Conservation (phyloP, 2,888 invertebrate species). For the Drosophila acutilabella region DNA sequence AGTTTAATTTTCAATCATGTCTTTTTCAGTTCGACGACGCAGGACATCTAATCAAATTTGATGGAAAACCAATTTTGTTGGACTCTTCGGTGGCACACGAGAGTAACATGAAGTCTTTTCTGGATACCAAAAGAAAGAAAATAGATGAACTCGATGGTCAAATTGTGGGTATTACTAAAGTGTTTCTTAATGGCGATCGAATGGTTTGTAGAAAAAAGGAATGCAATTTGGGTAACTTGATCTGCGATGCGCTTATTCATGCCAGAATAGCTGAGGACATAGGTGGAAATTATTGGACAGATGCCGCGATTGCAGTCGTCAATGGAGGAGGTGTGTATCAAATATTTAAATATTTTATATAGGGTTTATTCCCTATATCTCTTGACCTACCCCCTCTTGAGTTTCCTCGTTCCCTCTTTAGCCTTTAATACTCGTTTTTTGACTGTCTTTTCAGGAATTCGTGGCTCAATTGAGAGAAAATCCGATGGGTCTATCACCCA, state of each 20-base stretch:
- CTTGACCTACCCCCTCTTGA: too few relatives aligned
- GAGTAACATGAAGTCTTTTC: constrained; percentile 86
- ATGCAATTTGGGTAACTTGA: constrained; percentile 93
- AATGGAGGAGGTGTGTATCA: constrained; percentile 90
- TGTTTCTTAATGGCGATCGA: constrained; percentile 88
- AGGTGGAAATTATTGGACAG: constrained; percentile 82
- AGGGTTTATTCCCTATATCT: too few relatives aligned
- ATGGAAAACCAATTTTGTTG: constrained; percentile 91
- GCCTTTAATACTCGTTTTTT: too few relatives aligned
- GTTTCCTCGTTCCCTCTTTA: too few relatives aligned
- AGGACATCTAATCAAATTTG: constrained; percentile 88
- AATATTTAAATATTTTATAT: too few relatives aligned
- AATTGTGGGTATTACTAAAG: constrained; percentile 88
- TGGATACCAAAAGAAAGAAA: constrained; percentile 86
- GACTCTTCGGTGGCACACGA: constrained; percentile 88
- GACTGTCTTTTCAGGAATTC: neutral
- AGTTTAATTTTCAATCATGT: too few relatives aligned
- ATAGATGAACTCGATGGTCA: constrained; percentile 78
- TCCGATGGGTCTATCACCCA: neutral
- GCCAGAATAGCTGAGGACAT: constrained; percentile 80
- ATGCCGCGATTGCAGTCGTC: constrained; percentile 86
- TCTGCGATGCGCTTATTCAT: constrained; percentile 90
- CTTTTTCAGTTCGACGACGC: constrained; percentile 87
- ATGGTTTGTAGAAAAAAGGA: constrained; percentile 88
- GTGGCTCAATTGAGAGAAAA: neutral